phyloP scores from a whole-genome alignment of 2,888 invertebrate species.

The Heterodera filipjevi region DNA sequence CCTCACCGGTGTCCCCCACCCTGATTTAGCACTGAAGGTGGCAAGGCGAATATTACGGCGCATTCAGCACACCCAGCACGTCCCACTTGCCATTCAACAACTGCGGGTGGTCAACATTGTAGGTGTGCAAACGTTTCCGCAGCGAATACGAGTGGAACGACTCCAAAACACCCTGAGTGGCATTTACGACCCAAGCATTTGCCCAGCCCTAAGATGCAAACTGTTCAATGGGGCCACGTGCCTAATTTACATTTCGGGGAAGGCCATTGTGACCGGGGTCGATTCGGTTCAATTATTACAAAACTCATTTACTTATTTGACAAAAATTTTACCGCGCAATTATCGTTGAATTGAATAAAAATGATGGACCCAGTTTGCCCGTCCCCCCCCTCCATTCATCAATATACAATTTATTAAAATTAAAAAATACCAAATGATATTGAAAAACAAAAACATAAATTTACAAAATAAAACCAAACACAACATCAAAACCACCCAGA shows the following conservation, averaged over 20 bases:
- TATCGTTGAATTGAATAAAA: not conserved
- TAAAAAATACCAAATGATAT: not conserved
- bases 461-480: too few relatives aligned
- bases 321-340: not conserved
- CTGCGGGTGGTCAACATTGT: conserved; percentile 12
- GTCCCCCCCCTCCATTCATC: too few relatives aligned
- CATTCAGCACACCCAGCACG: not conserved
- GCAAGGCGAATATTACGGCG: not conserved
- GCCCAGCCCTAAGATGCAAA: not conserved
- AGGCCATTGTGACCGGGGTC: conserved; percentile 9
- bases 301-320: not conserved
- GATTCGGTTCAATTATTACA: not conserved
- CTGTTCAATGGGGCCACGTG: not conserved
- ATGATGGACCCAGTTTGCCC: too few relatives aligned
- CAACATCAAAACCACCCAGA: conserved; percentile 6
- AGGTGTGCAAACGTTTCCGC: not conserved
- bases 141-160: not conserved
- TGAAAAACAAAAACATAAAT: too few relatives aligned
- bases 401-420: not conserved
- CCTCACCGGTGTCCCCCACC: not conserved
- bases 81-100: not conserved
- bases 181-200: conserved; percentile 15
- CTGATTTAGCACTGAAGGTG: not conserved
- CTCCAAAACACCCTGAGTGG: not conserved
- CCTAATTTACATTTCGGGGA: conserved; percentile 6